phyloP scores from a whole-genome alignment of 2,888 invertebrate species.

The Coleophora deauratella region DNA sequence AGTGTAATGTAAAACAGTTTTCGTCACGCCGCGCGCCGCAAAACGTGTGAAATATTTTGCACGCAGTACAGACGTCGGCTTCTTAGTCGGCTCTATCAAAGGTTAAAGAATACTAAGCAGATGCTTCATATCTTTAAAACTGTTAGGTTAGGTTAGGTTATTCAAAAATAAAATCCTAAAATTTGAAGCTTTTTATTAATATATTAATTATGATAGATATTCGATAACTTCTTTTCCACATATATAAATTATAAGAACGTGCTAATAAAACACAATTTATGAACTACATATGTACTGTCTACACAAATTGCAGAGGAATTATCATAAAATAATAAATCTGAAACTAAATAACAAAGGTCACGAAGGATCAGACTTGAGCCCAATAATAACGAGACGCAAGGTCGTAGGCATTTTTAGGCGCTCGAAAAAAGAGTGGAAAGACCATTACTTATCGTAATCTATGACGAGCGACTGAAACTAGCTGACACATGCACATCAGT shows the following conservation, averaged over 20 bases:
- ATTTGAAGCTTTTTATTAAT: too few relatives aligned
- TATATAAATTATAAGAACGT: too few relatives aligned
- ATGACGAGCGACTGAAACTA: constrained; percentile 31
- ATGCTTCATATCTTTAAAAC: not conserved
- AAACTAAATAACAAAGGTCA: too few relatives aligned
- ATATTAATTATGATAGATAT: too few relatives aligned
- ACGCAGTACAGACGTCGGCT: constrained; percentile 29
- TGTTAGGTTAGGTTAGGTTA: too few relatives aligned
- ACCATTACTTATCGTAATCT: constrained; percentile 26
- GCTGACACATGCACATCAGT: constrained; percentile 60
- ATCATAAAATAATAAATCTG: too few relatives aligned
- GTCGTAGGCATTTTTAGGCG: not conserved
- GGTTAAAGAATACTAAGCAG: not conserved
- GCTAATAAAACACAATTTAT: too few relatives aligned
- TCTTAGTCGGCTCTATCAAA: constrained; percentile 33
- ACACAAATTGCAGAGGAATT: too few relatives aligned
- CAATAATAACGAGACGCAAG: not conserved
- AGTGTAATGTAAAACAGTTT: constrained; percentile 13
- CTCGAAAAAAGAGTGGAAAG: not conserved
- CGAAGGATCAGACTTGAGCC: too few relatives aligned
- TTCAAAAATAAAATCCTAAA: too few relatives aligned
- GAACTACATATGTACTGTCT: too few relatives aligned
- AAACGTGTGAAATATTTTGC: constrained; percentile 55
- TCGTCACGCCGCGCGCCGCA: constrained; percentile 29
- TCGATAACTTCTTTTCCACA: too few relatives aligned